Conservation (phyloP, 2,113 vertebrate species). For the Dendropsophus ebraccatus region DNA sequence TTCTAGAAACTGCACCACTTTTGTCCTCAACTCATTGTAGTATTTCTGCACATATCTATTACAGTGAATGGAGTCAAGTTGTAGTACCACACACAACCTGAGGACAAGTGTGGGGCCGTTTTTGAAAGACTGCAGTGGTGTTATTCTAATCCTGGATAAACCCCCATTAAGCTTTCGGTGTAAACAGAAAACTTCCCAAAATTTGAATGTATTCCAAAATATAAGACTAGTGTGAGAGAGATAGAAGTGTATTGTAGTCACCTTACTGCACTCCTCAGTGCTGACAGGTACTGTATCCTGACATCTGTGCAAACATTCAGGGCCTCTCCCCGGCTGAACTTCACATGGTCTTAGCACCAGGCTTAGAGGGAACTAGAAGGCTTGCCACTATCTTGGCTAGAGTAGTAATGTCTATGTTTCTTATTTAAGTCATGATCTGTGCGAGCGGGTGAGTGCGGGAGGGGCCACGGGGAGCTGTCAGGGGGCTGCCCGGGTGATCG, state of each 20-base stretch:
- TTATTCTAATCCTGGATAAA: no score
- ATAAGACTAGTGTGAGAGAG: not conserved
- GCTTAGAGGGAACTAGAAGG: constrained; percentile 30
- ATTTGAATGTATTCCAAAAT: not conserved
- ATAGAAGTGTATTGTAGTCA: not conserved
- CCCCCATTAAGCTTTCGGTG: not conserved
- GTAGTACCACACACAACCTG: no score
- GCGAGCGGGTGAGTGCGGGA: no score
- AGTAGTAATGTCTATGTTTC: constrained; percentile 6
- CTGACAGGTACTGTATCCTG: constrained; percentile 52
- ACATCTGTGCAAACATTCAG: constrained; percentile 55
- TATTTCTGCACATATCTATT: no score
- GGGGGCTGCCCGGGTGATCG: no score
- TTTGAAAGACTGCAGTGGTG: no score
- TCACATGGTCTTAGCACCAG: constrained; percentile 45
- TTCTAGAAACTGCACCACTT: no score
- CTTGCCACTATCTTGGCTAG: constrained; percentile 51
- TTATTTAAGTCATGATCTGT: constrained; percentile 16
- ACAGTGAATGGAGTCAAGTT: no score
- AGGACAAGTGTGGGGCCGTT: no score
- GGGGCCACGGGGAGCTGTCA: no score
- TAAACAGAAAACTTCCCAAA: not conserved
- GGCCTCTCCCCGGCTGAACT: constrained; percentile 11
- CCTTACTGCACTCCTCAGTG: constrained; percentile 25
- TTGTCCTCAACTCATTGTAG: no score